phyloP scores from a whole-genome alignment of 1,140 invertebrate genomes.

The Nylanderia fulva region DNA sequence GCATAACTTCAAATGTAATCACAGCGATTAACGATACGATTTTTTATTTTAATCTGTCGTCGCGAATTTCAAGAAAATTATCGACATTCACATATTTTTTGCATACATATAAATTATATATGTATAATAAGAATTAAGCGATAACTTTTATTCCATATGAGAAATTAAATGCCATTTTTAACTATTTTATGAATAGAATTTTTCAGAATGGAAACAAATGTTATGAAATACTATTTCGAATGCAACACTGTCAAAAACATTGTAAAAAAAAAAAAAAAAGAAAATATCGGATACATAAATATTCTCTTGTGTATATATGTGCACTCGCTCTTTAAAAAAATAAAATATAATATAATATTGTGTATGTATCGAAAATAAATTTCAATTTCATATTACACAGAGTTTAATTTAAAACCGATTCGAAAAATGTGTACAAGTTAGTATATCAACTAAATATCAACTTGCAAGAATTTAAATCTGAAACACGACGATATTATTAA shows the following conservation, averaged over 20 bases:
- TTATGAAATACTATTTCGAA: neutral
- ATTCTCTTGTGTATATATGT: neutral
- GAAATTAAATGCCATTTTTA: neutral
- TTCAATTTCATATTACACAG: neutral
- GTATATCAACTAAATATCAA: neutral
- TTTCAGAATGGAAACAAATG: neutral
- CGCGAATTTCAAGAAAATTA: neutral
- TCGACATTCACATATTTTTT: neutral
- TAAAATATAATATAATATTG: slow-evolving; percentile 29
- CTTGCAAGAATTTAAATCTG: neutral
- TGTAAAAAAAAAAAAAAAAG: neutral
- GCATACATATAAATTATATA: neutral
- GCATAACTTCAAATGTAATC: neutral
- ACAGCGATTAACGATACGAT: neutral
- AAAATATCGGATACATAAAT: neutral
- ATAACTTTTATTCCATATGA: neutral
- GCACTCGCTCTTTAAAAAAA: no score
- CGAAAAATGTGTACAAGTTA: neutral
- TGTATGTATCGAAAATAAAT: neutral
- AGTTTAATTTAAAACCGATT: neutral
- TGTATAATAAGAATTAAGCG: no score
- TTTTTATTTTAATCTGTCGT: neutral
- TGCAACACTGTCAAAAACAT: neutral
- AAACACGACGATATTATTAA: neutral
- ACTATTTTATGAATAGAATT: neutral